Evolutionary conservation across 2,888 invertebrate genomes (phyloP), one percentile per base, ranked within the genome.

Genomic region (Watsonalla cultraria): DNA sequence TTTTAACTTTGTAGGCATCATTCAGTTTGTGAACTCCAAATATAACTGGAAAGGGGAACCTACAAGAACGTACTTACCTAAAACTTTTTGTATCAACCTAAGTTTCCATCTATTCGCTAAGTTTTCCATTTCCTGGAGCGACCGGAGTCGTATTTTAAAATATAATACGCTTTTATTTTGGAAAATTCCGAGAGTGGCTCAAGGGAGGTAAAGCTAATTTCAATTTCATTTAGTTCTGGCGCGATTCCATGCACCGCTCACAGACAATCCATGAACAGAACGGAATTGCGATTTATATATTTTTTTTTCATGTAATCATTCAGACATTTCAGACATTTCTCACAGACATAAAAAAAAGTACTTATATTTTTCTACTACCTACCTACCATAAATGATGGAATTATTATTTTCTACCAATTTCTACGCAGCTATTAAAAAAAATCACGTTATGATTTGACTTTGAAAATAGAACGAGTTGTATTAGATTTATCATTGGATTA

Each of bases 201-300:
- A 73, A 54, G 90, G 90, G 90, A 89, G 86, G 73, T 86, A 82
- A 87, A 89, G 88, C 89, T 90, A 90, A 90, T 90, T 90, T 90
- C 90, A 90, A 90, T 90, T 90, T 90, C 89, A 90, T 90, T 90
- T 90, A 90, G 90, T 88, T 86, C 89, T 90, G 89, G 90, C 89
- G 89, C 86, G 79, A 82, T 86, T 90, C 90, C 90, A 90, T 89
- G 87, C 83, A 83, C 79, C 80, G 74, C 58, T 51, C 86, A 84
- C 54, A 87, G 89, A 87, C 51, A 11, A 49, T 64, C 64, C 53
- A 59, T 55, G 55, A 62, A 56, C 37, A 49, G 49, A 49, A 49
- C 37, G 13, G 14, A 24, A 24, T 5, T 37, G 37, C 14, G 13
- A 9, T 33, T 48, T n/a, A 14, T 37, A 5, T 33, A 34, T 6